Base-by-base conservation (phyloP, 2,888 invertebrate genomes). In the Camptogramma bilineatum region DNA sequence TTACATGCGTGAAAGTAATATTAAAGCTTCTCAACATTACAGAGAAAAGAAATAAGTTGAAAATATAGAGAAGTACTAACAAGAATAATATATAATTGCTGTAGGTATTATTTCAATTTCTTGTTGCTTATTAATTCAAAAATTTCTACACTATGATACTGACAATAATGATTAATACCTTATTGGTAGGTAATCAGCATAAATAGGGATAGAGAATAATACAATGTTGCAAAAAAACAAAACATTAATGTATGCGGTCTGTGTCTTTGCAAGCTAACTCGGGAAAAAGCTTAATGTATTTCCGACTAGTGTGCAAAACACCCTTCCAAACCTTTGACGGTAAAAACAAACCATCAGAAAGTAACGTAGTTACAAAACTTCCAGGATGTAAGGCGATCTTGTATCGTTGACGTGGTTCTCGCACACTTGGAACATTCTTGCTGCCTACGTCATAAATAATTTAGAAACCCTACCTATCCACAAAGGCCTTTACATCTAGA, bases 1-100 rank as follows among this genome's bases (percentile, higher is more conserved):
- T 46, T 55, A 57, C 65, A 65, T 65, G 65, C 65, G 52, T 54
- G 19, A 65, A 65, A 65, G 58, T 63, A 62, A 31, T 50, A 2
- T 57, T 21, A 54, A 65, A 62, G 65, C 61, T 65, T 54, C 10
- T 28, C 31, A 39, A 50, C 52, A 52, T 56, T 62, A 28, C 52
- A 46, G 19, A 55, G 28, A 46, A 10, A 53, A 50, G 50, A 59
- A 39, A 57, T 50, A 21, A 19, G 18, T 47, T 50, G 18, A 10
- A 28, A 54, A 61, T 47, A 48, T 31, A 31, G 13, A 51, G 24
- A 55, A 24, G 42, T 21, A 31, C 44, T 51, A 51, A 55, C 55
- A 62, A 56, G 54, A 51, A 61, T 34, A 18, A 51, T 31, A 44
- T 13, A 34, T 28, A 28, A 28, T 34, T 34, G 13, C 13, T 34